Evolutionary conservation across 2,797 vertebrate genomes (phyloP).

Genomic region (Macropodus opercularis): DNA sequence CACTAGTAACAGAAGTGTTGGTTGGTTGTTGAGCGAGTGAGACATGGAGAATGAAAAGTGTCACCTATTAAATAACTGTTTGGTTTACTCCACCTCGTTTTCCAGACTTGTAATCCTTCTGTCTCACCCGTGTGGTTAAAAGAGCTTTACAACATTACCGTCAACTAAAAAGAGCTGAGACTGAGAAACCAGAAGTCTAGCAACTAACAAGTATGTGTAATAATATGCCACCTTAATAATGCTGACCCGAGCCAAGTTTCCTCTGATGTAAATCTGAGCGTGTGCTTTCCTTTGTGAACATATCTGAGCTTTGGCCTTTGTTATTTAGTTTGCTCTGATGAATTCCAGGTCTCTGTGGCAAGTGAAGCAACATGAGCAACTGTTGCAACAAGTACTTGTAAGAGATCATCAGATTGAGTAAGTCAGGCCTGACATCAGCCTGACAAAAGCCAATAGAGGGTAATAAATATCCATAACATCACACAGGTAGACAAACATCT

Average conservation of each 20-base stretch:
- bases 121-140: constrained; percentile 60
- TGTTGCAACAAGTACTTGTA: constrained; percentile 37
- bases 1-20: constrained; percentile 2
- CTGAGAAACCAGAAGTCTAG: constrained; percentile 4
- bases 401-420: constrained; percentile 5
- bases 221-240: not conserved
- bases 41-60: constrained; percentile 43
- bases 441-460: constrained; percentile 7
- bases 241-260: not conserved
- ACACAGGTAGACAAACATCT: not conserved
- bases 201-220: constrained; percentile 2
- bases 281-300: constrained; percentile 15
- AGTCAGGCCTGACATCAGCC: constrained; percentile 19
- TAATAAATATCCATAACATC: constrained; percentile 13
- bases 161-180: constrained; percentile 37
- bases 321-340: constrained; percentile 33
- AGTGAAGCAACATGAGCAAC: constrained; percentile 21
- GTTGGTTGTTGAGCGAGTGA: not conserved
- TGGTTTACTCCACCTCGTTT: constrained; percentile 61
- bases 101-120: constrained; percentile 71
- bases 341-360: constrained; percentile 15
- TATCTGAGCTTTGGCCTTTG: constrained; percentile 8
- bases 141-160: constrained; percentile 43
- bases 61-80: constrained; percentile 53
- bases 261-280: not conserved